phyloP scores from a whole-genome alignment of 2,888 invertebrate species.

The Ischnus inquisitorius region DNA sequence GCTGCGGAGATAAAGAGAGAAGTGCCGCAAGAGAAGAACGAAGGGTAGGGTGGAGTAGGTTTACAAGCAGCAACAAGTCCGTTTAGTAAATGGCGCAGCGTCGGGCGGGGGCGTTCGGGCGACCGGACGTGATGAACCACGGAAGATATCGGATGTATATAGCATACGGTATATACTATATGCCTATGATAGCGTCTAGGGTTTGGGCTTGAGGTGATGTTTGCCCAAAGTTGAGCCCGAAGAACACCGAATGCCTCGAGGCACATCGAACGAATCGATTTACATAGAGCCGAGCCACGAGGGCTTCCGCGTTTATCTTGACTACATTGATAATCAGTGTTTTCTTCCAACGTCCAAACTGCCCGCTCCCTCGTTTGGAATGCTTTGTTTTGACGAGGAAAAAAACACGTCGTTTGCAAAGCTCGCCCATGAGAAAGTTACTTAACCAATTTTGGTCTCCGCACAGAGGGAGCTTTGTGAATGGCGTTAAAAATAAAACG shows the following conservation, averaged over 20 bases:
- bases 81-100: neutral
- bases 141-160: constrained; percentile 16
- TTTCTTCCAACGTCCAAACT: neutral
- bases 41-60: constrained; percentile 18
- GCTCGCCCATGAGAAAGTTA: too few relatives aligned
- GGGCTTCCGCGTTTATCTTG: neutral
- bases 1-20: neutral
- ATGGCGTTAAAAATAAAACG: too few relatives aligned
- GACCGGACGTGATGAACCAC: constrained; percentile 25
- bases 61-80: constrained; percentile 51
- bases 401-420: too few relatives aligned
- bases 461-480: too few relatives aligned
- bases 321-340: neutral
- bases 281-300: neutral
- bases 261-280: constrained; percentile 67
- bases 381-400: too few relatives aligned
- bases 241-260: constrained; percentile 60
- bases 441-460: too few relatives aligned
- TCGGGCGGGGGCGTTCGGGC: neutral
- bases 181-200: constrained; percentile 16
- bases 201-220: neutral
- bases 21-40: neutral
- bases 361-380: neutral
- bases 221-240: constrained; percentile 53
- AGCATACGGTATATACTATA: constrained; percentile 20